These are phyloP conservation scores for Tortricodes alternella DNA, from an alignment of 2,888 invertebrate genomes.

Conservation along the genomic window DNA sequence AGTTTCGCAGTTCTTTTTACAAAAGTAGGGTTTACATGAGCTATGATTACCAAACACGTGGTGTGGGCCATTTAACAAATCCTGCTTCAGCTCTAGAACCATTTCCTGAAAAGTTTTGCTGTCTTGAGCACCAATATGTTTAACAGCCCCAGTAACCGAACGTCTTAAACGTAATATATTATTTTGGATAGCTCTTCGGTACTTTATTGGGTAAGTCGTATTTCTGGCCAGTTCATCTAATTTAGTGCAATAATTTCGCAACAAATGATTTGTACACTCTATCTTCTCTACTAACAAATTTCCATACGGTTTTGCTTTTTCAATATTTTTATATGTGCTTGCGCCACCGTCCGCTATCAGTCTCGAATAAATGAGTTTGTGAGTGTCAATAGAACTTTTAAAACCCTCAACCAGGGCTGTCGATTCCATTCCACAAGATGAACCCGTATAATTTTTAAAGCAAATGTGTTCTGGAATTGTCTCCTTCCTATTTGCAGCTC, in stretches of 20 bases:
- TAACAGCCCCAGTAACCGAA: slow-evolving; percentile 1
- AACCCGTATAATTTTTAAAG: slow-evolving; percentile 20
- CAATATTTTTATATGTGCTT: slow-evolving; percentile 6
- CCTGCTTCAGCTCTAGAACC: not conserved
- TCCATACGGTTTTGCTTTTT: not conserved
- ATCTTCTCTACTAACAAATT: slow-evolving; percentile 8
- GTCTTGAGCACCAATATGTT: not conserved
- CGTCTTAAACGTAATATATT: slow-evolving; percentile 1
- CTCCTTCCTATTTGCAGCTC: not conserved
- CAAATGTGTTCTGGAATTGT: slow-evolving; percentile 7
- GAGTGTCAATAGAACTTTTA: slow-evolving; percentile 17
- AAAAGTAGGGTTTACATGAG: slow-evolving; percentile 2
- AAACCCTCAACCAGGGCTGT: slow-evolving; percentile 27
- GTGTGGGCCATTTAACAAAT: not conserved
- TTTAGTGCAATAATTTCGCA: slow-evolving; percentile 14
- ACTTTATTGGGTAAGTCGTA: slow-evolving; percentile 4
- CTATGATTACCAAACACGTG: slow-evolving; percentile 7
- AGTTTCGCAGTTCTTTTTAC: not conserved
- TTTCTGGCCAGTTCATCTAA: slow-evolving; percentile 9
- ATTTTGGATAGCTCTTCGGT: not conserved
- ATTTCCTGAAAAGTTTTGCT: not conserved
- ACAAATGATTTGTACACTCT: slow-evolving; percentile 15
- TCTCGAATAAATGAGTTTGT: slow-evolving; percentile 24
- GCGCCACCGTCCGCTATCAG: slow-evolving; percentile 32
- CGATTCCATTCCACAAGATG: slow-evolving; percentile 23